Evolutionary conservation across 1,140 invertebrate genomes (phyloP).

Genomic region (Apocrypta bakeri): DNA sequence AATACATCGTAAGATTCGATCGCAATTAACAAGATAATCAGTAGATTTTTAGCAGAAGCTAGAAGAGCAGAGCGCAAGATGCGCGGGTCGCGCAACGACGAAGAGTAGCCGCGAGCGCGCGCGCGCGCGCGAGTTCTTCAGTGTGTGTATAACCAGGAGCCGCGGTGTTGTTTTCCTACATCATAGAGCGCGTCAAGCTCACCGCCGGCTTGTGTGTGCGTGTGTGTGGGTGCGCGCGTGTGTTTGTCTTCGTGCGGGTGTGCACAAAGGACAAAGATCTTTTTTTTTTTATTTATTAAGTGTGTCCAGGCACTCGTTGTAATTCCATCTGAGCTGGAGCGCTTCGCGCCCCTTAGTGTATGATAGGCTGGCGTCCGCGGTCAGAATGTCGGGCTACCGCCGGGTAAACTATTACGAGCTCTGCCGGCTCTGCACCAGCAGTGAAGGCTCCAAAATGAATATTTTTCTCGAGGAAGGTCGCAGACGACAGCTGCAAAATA

Average conservation of each 20-base stretch:
- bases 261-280: no score
- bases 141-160: neutral
- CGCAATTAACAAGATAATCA: no score
- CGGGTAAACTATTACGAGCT: conserved; percentile 83
- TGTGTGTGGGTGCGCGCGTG: neutral
- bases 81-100: neutral
- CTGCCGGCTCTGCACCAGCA: conserved; percentile 81
- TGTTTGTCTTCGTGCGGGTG: no score
- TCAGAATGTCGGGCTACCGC: conserved; percentile 78
- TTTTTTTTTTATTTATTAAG: no score
- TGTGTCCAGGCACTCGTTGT: no score
- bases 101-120: neutral
- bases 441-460: conserved; percentile 79
- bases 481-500: conserved; percentile 78
- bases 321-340: neutral
- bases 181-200: neutral
- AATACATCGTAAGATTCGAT: neutral
- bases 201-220: neutral
- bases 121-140: neutral
- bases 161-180: conserved; percentile 17
- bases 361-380: conserved; percentile 28
- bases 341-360: neutral
- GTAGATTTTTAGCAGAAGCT: neutral
- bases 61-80: neutral
- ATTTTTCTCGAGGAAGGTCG: conserved; percentile 81